Evolutionary conservation across 2,888 invertebrate species (phyloP), one percentile per base, ranked within the genome.

Genomic region (Apamea epomidion): DNA sequence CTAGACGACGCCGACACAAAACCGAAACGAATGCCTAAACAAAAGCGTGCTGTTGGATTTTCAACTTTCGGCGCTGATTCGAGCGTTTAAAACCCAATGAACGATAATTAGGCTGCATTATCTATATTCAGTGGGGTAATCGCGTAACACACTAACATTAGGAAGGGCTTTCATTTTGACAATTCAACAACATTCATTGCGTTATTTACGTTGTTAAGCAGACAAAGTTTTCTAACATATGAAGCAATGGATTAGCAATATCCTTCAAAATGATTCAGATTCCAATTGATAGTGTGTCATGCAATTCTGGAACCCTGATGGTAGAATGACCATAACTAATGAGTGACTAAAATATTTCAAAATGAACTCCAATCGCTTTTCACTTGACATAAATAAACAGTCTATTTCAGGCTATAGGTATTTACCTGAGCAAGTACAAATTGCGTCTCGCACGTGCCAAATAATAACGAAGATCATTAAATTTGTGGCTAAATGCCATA

Each of bases 401-500:
- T 87, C 84, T 87, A 87, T 86, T 84, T 87, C 14, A 48, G n/a
- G 54, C n/a, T 48, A 14, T 10, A 71, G 6, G 25, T 76, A 87
- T 88, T 90, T 85, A 90, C 89, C 82, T 85, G 82, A 87, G 70
- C 68, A 4, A 64, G 32, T 37, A 74, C 73, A 69, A 84, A 76
- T 81, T 71, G 42, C 54, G 71, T 74, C 60, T 69, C 51, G 32
- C 45, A 12, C 14, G 68, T 80, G 87, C 86, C 89, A 90, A 85
- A 71, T 75, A 83, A 85, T 79, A 69, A 77, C 68, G 64, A 58
- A 68, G 67, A 67, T 83, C 82, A 87, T 88, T 82, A 88, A 89
- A 81, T 79, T 81, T 73, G 73, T 87, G 91, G 88, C 86, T 79
- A 51, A 32, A 76, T 78, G 87, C 89, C 91, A 90, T 87, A 69